These are phyloP conservation scores for Monoplex corrugatus DNA, from an alignment of 2,888 invertebrate species.

Conservation along the genomic window DNA sequence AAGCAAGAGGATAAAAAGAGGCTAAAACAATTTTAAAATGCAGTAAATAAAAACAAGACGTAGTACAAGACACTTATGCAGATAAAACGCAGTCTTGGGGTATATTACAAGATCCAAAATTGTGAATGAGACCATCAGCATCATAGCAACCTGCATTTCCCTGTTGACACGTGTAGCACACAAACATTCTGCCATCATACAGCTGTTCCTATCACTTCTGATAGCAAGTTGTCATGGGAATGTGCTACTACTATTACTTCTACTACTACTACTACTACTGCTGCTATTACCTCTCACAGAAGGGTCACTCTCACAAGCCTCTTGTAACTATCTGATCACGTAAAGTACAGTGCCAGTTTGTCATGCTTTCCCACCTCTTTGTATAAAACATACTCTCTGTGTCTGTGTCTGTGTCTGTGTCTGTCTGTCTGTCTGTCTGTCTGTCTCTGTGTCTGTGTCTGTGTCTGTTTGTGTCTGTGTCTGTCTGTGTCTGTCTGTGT, in stretches of 20 bases:
- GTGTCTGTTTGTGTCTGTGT: background rate
- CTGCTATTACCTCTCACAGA: too few relatives aligned
- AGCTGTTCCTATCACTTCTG: background rate
- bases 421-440: background rate
- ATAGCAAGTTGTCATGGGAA: background rate
- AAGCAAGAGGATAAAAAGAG: too few relatives aligned
- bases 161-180: background rate
- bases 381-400: background rate
- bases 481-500: constrained; percentile 10
- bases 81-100: too few relatives aligned
- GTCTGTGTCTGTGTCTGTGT: background rate
- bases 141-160: background rate
- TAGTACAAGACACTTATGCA: too few relatives aligned
- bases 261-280: too few relatives aligned
- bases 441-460: background rate
- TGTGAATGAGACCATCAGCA: too few relatives aligned
- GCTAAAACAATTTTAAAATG: too few relatives aligned
- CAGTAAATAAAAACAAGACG: too few relatives aligned
- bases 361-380: background rate
- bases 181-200: background rate
- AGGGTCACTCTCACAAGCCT: too few relatives aligned
- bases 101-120: too few relatives aligned
- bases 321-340: background rate
- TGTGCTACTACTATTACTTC: too few relatives aligned
- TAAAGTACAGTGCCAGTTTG: background rate